Evolutionary conservation across 2,113 vertebrate species (phyloP).

Genomic region (Odontesthes bonariensis): DNA sequence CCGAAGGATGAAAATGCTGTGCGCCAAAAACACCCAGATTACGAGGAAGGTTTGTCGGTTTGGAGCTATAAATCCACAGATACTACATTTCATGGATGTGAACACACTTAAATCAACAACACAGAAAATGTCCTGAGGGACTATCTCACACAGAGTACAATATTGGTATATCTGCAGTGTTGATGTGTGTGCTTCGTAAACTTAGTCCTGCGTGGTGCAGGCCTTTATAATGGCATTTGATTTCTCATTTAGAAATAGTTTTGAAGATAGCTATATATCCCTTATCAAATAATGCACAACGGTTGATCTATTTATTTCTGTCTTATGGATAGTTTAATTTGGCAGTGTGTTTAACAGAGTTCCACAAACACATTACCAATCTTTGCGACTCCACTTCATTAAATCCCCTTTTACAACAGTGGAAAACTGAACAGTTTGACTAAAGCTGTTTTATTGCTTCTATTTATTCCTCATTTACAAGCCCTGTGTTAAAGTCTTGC

Average conservation of each 20-base stretch:
- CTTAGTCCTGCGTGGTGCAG: not conserved
- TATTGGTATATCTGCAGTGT: slow-evolving; percentile 22
- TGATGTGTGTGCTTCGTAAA: slow-evolving; percentile 21
- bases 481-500: slow-evolving; percentile 40
- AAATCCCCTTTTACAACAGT: slow-evolving; percentile 55
- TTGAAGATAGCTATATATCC: not conserved
- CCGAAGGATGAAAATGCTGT: slow-evolving; percentile 20
- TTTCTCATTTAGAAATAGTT: not conserved
- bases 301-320: not conserved
- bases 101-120: slow-evolving; percentile 46
- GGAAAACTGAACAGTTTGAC: slow-evolving; percentile 62
- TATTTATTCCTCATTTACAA: slow-evolving; percentile 54
- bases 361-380: slow-evolving; percentile 33
- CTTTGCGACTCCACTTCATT: slow-evolving; percentile 48
- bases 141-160: slow-evolving; percentile 8
- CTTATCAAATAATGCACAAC: too few species aligned
- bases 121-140: slow-evolving; percentile 11
- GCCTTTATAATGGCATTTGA: slow-evolving; percentile 1
- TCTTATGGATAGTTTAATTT: slow-evolving; percentile 11
- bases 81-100: slow-evolving; percentile 16
- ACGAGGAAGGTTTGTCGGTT: slow-evolving; percentile 46
- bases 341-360: not conserved
- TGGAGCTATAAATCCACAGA: slow-evolving; percentile 33
- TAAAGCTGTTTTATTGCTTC: slow-evolving; percentile 59
- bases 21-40: slow-evolving; percentile 38